Evolutionary conservation across 2,797 vertebrate species (phyloP).

Genomic region (Enteromius argenteus): DNA sequence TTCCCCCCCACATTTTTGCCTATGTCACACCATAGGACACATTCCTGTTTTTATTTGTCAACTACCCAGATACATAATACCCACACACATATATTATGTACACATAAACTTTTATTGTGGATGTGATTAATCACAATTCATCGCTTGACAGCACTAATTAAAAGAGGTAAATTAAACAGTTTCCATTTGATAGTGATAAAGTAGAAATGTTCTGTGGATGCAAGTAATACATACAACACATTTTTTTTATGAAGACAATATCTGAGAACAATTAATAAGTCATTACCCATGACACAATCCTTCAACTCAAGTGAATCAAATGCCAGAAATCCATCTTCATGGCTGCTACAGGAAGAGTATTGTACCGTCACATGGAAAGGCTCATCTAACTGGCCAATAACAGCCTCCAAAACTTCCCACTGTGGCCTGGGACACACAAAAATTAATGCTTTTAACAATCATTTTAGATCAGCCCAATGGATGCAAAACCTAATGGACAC

Average conservation of each 20-base stretch:
- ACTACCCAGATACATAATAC: too few relatives aligned
- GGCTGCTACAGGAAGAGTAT: constrained; percentile 78
- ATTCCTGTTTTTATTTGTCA: too few relatives aligned
- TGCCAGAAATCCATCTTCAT: constrained; percentile 71
- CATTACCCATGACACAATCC: constrained; percentile 76
- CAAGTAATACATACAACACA: background rate
- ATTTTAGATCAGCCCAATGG: background rate
- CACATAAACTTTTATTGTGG: too few relatives aligned
- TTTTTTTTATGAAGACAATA: background rate
- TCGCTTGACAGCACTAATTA: background rate
- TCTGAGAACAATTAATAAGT: background rate
- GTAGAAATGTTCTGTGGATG: background rate
- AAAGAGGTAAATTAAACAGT: background rate
- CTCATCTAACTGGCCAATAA: constrained; percentile 79
- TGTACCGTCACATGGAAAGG: constrained; percentile 84
- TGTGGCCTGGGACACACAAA: constrained; percentile 66
- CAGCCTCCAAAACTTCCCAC: constrained; percentile 81
- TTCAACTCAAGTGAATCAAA: constrained; percentile 84
- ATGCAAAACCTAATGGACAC: background rate
- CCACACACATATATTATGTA: too few relatives aligned
- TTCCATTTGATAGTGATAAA: background rate
- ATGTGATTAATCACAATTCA: too few relatives aligned
- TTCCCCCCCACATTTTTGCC: too few relatives aligned
- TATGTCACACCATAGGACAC: too few relatives aligned
- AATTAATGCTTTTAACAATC: constrained; percentile 4